Conservation (phyloP, 2,888 invertebrate species). For the Eretmocerus hayati region DNA sequence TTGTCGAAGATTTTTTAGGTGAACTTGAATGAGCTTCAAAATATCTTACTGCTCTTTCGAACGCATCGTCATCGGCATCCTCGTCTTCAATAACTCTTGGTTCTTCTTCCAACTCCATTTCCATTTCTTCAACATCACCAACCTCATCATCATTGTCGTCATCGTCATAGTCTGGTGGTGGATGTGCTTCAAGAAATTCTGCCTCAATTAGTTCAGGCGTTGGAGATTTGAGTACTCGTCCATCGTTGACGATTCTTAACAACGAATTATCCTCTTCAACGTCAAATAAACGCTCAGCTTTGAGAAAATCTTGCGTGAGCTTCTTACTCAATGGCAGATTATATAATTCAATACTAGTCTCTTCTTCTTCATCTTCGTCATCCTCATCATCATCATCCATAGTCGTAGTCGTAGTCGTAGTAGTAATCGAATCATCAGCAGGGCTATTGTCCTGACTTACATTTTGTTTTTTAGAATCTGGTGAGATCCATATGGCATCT, state of each 20-base stretch:
- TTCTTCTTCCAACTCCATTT: conserved; percentile 8
- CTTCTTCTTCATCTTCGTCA: conserved; percentile 21
- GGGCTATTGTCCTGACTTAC: conserved; percentile 46
- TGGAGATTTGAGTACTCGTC: conserved; percentile 34
- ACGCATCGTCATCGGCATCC: conserved; percentile 27
- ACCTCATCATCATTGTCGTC: neutral
- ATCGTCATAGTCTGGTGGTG: conserved; percentile 25
- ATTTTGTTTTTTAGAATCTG: conserved; percentile 38
- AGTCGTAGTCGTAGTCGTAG: conserved; percentile 54
- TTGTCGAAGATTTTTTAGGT: conserved; percentile 8
- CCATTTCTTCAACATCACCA: neutral
- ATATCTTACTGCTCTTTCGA: conserved; percentile 34
- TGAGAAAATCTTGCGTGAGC: conserved; percentile 37
- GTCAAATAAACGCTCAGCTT: conserved; percentile 36
- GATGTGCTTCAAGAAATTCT: conserved; percentile 33
- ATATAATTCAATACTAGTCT: conserved; percentile 36
- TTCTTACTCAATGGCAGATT: conserved; percentile 38
- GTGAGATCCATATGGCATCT: conserved; percentile 62
- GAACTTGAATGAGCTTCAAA: conserved; percentile 31
- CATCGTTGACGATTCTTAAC: conserved; percentile 40
- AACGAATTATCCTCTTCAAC: conserved; percentile 38
- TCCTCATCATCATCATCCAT: conserved; percentile 31
- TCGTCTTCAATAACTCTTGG: neutral
- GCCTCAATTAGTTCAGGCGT: conserved; percentile 34
- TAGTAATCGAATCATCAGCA: conserved; percentile 58